Evolutionary conservation across 2,888 invertebrate species (phyloP).

Genomic region (Heterodera filipjevi): DNA sequence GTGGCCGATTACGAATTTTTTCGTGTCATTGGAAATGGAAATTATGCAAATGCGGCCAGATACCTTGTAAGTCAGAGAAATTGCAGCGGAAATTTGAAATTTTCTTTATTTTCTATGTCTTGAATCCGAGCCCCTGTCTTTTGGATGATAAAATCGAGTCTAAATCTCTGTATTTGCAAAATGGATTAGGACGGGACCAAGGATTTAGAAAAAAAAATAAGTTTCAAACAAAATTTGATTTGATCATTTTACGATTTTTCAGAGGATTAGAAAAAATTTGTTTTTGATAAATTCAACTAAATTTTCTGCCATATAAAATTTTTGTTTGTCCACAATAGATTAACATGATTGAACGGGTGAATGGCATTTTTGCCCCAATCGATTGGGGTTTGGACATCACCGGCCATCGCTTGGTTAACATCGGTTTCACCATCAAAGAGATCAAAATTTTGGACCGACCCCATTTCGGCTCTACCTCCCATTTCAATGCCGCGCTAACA

Average conservation of each 20-base stretch:
- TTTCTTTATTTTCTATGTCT: background rate
- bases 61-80: slow-evolving; percentile 39
- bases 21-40: slow-evolving; percentile 41
- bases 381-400: slow-evolving; percentile 44
- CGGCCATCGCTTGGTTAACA: slow-evolving; percentile 36
- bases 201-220: too few species aligned
- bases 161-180: too few species aligned
- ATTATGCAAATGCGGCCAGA: slow-evolving; percentile 47
- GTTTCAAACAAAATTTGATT: too few species aligned
- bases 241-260: too few species aligned
- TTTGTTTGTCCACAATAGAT: slow-evolving; percentile 43
- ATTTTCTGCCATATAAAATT: too few species aligned
- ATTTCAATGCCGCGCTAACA: slow-evolving; percentile 39
- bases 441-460: slow-evolving; percentile 47
- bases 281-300: too few species aligned
- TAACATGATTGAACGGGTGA: slow-evolving; percentile 48
- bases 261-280: too few species aligned
- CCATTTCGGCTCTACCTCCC: slow-evolving; percentile 7
- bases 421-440: slow-evolving; percentile 48
- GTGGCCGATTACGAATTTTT: slow-evolving; percentile 51
- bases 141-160: too few species aligned
- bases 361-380: slow-evolving; percentile 43
- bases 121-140: too few species aligned
- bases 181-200: too few species aligned
- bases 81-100: background rate